A percentile compares a stretch with the other conserved stretches of the same genome.
These are phyloP conservation scores for Loxodonta africana DNA, from an alignment of 2,113 vertebrate genomes.

Conservation along the genomic window DNA sequence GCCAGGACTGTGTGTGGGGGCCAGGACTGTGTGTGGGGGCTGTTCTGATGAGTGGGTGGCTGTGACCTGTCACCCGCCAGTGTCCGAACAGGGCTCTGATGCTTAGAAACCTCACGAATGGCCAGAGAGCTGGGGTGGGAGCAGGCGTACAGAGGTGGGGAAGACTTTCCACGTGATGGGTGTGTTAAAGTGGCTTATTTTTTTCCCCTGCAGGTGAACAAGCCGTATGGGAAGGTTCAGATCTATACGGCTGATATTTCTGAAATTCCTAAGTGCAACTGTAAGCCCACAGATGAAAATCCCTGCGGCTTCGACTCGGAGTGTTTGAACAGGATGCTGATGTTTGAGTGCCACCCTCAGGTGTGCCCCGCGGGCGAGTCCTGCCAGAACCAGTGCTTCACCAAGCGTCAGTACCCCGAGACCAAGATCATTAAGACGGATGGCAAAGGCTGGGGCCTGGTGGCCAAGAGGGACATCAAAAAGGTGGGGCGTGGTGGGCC, in stretches of 20 bases:
- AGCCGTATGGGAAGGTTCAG: conserved; percentile 96
- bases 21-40: neutral
- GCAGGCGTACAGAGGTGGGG: neutral
- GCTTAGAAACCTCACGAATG: neutral
- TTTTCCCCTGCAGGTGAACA: conserved; percentile 93
- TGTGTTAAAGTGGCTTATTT: neutral
- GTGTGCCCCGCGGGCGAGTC: conserved; percentile 94
- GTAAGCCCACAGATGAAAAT: conserved; percentile 94
- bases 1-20: neutral
- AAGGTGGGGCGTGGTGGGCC: conserved; percentile 90
- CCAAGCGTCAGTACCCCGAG: conserved; percentile 97
- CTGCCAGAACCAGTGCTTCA: conserved; percentile 99
- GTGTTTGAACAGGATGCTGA: conserved; percentile 98
- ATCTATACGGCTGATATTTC: conserved; percentile 97
- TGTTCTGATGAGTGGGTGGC: neutral
- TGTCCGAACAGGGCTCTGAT: neutral
- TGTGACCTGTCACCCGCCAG: too few relatives aligned
- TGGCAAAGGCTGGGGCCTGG: conserved; percentile 98
- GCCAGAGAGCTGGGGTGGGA: neutral
- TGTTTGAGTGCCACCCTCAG: conserved; percentile 99
- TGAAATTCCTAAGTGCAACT: conserved; percentile 99
- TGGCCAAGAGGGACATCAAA: conserved; percentile 95
- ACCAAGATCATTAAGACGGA: conserved; percentile 97
- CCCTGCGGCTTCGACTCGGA: conserved; percentile 97
- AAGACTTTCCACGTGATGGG: too few relatives aligned